These are phyloP conservation scores for Typhlichthys subterraneus DNA, from an alignment of 2,797 vertebrate genomes.

Conservation along the genomic window DNA sequence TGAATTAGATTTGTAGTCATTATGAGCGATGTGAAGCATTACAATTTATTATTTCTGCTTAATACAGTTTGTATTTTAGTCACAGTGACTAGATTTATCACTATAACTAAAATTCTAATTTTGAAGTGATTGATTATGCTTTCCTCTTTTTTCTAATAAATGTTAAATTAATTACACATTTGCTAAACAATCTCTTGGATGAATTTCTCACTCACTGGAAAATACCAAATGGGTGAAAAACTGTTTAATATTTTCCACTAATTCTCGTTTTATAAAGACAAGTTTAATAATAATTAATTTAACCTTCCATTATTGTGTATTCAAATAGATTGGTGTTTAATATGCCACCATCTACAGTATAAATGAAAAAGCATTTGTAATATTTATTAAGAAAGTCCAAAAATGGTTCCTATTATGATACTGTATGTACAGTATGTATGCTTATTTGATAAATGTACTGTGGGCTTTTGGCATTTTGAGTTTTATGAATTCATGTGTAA, in stretches of 20 bases:
- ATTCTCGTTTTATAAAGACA: not conserved
- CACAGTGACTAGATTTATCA: conserved; percentile 48
- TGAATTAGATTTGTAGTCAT: too few species aligned
- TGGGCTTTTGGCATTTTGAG: too few species aligned
- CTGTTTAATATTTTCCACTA: conserved; percentile 13
- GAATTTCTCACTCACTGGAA: conserved; percentile 24
- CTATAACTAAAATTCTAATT: conserved; percentile 51
- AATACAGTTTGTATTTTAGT: conserved; percentile 36
- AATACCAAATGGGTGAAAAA: conserved; percentile 5
- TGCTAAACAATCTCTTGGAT: conserved; percentile 25
- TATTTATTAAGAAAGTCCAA: not conserved
- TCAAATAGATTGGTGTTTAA: not conserved
- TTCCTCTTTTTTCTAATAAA: conserved; percentile 34
- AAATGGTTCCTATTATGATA: too few species aligned
- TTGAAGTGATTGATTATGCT: conserved; percentile 42
- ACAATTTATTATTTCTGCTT: conserved; percentile 25
- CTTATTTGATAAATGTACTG: too few species aligned
- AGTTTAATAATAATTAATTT: conserved; percentile 29
- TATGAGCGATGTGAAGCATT: not conserved
- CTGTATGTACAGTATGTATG: too few species aligned
- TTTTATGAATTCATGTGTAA: not conserved
- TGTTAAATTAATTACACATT: conserved; percentile 53
- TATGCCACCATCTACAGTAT: not conserved
- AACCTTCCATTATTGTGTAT: not conserved
- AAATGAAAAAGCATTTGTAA: not conserved